phyloP scores from a whole-genome alignment of 2,888 invertebrate species.

The Drosophila aldrichi region DNA sequence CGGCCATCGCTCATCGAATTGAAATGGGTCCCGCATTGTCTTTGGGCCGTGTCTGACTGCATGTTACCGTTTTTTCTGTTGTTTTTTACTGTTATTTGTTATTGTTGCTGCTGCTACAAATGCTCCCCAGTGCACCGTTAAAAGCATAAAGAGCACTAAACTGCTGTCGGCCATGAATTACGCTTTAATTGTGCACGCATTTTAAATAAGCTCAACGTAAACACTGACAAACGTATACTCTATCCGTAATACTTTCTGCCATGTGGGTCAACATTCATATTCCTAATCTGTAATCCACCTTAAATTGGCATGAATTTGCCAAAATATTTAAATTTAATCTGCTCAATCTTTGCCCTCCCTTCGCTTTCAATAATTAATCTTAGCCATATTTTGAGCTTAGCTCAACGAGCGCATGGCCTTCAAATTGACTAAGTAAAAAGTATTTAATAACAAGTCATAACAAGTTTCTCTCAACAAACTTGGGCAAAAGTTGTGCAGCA shows the following conservation, averaged over 20 bases:
- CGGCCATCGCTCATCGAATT: constrained; percentile 60
- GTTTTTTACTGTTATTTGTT: not conserved
- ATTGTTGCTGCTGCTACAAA: constrained; percentile 59
- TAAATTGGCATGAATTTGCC: not conserved
- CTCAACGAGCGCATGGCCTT: not conserved
- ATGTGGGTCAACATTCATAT: too few species aligned
- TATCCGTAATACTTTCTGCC: not conserved
- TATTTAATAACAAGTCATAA: not conserved
- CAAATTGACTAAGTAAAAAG: not conserved
- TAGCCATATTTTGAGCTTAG: not conserved
- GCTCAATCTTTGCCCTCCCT: not conserved
- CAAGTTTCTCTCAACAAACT: not conserved
- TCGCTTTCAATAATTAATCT: not conserved
- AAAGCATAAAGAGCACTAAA: constrained; percentile 76
- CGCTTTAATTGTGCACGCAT: constrained; percentile 74
- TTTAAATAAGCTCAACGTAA: constrained; percentile 33
- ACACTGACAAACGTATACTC: constrained; percentile 33
- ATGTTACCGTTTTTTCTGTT: not conserved
- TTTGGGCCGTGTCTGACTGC: constrained; percentile 23
- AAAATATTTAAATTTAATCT: not conserved
- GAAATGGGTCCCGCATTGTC: constrained; percentile 37
- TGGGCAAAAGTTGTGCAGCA: not conserved
- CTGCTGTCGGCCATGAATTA: constrained; percentile 78
- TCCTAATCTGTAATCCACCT: not conserved
- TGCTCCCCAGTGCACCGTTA: constrained; percentile 77